These are phyloP conservation scores for Fopius arisanus DNA, from an alignment of 1,140 invertebrate species.

Conservation along the genomic window DNA sequence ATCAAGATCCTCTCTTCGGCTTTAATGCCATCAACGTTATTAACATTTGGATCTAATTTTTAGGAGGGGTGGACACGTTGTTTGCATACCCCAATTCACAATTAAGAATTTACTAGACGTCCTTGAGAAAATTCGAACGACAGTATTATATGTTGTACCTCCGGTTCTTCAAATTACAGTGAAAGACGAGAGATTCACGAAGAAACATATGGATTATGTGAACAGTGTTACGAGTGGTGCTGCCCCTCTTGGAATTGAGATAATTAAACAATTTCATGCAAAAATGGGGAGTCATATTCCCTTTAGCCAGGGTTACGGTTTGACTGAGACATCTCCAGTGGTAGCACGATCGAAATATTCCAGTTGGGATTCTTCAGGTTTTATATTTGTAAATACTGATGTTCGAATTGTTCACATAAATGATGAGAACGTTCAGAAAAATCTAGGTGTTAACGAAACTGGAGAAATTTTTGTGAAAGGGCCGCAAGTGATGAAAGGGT, in stretches of 20 bases:
- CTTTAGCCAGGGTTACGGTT: conserved; percentile 67
- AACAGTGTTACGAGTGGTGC: conserved; percentile 72
- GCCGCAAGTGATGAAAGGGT: conserved; percentile 63
- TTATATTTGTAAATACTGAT: conserved; percentile 72
- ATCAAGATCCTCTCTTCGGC: too few species aligned
- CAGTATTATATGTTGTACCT: conserved; percentile 69
- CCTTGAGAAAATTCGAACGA: conserved; percentile 67
- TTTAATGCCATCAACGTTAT: too few species aligned
- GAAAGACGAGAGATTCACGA: conserved; percentile 69
- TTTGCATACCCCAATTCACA: conserved; percentile 76
- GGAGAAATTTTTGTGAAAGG: conserved; percentile 46
- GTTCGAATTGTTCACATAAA: neutral
- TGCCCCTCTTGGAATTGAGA: conserved; percentile 71
- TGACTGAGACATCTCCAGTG: conserved; percentile 71
- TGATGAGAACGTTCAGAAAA: conserved; percentile 18
- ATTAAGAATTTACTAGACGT: conserved; percentile 67
- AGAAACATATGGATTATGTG: conserved; percentile 67
- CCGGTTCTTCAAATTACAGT: conserved; percentile 76
- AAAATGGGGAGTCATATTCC: conserved; percentile 50
- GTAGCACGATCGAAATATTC: conserved; percentile 43
- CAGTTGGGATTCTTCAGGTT: conserved; percentile 55
- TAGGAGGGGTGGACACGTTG: conserved; percentile 69
- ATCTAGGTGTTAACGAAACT: conserved; percentile 35
- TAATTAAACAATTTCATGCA: conserved; percentile 68
- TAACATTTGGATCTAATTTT: too few species aligned